These are phyloP conservation scores for Ceratina calcarata DNA, from an alignment of 1,140 invertebrate species.

Conservation along the genomic window DNA sequence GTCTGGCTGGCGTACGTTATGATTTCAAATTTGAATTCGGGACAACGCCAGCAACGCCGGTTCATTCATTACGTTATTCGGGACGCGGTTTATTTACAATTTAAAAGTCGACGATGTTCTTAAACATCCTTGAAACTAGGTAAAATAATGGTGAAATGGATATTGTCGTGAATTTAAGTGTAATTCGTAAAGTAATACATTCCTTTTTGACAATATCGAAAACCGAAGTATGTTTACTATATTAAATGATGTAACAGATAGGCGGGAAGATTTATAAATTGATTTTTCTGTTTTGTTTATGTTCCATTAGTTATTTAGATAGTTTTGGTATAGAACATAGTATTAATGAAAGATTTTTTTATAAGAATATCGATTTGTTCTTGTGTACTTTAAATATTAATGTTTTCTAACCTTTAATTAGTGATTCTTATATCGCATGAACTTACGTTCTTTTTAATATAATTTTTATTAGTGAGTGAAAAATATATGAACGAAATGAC, in stretches of 20 bases:
- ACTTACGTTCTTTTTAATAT: neutral
- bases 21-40: conserved; percentile 28
- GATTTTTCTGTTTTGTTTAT: neutral
- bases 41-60: neutral
- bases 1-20: neutral
- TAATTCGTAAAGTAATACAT: neutral
- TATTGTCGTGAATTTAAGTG: neutral
- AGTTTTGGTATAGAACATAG: neutral
- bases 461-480: neutral
- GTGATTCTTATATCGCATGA: neutral
- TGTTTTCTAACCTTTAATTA: conserved; percentile 24
- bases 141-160: neutral
- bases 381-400: neutral
- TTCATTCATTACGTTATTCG: neutral
- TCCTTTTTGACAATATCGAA: no score
- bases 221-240: neutral
- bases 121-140: neutral
- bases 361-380: neutral
- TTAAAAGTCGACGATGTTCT: neutral
- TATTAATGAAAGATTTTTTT: neutral
- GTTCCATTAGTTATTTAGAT: neutral
- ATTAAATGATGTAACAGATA: neutral
- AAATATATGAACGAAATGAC: neutral
- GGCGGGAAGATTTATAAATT: neutral
- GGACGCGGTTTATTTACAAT: neutral